Evolutionary conservation across 2,797 vertebrate species (phyloP).

Genomic region (Arctocebus calabarensis): DNA sequence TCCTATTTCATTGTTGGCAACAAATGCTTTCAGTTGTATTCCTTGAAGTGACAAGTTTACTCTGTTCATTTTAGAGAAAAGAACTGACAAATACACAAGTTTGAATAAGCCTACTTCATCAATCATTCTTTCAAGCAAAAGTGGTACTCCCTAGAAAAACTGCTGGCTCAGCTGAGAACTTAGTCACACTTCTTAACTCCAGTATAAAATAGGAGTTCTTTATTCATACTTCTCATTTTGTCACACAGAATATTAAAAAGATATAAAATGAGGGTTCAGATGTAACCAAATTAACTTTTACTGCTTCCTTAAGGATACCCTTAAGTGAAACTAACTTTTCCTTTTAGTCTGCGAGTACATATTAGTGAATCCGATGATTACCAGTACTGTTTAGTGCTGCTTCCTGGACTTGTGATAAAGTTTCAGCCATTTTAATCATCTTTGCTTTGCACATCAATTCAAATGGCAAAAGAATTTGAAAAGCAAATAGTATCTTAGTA

Average conservation of each 20-base stretch:
- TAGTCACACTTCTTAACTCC: neutral
- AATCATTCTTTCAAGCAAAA: conserved; percentile 25
- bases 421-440: neutral
- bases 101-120: conserved; percentile 37
- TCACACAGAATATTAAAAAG: conserved; percentile 50
- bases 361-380: neutral
- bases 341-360: neutral
- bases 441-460: neutral
- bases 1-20: conserved; percentile 62
- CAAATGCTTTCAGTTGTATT: conserved; percentile 38
- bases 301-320: conserved; percentile 22
- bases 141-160: conserved; percentile 38
- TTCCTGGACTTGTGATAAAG: neutral
- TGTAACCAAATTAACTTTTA: conserved; percentile 26
- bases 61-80: conserved; percentile 59
- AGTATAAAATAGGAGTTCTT: neutral
- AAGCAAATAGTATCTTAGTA: neutral
- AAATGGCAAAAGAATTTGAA: neutral
- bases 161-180: conserved; percentile 32
- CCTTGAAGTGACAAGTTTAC: neutral
- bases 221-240: neutral
- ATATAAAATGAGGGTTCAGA: neutral
- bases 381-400: neutral
- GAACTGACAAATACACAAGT: neutral
- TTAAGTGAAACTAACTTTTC: neutral